Percentiles rank a stretch among this genome's conserved stretches.
Conservation (phyloP, 2,888 invertebrate genomes). For the Cosmopolites sordidus region DNA sequence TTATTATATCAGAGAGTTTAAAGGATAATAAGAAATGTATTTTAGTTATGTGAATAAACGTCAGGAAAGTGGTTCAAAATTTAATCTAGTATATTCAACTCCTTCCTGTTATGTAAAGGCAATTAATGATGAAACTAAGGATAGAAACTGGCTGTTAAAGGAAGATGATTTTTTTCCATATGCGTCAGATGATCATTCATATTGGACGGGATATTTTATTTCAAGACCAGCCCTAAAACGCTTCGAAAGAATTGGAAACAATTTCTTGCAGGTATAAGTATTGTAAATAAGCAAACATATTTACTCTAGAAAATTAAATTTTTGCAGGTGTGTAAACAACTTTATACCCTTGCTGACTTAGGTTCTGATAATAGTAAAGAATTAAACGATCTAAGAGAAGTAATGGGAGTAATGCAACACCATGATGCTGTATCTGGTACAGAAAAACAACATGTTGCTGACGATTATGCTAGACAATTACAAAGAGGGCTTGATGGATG, state of each 20-base stretch:
- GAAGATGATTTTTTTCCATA: slow-evolving; percentile 89
- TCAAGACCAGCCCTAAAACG: slow-evolving; percentile 76
- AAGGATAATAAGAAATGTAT: too few species aligned
- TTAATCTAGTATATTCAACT: slow-evolving; percentile 77
- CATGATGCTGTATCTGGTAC: slow-evolving; percentile 86
- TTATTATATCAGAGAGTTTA: too few species aligned
- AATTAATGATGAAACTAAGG: slow-evolving; percentile 56
- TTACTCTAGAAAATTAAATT: neutral
- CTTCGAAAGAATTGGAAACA: slow-evolving; percentile 69
- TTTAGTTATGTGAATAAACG: slow-evolving; percentile 17
- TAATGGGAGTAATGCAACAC: slow-evolving; percentile 80
- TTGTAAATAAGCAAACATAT: neutral
- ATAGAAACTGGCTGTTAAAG: slow-evolving; percentile 72
- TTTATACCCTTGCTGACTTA: slow-evolving; percentile 53
- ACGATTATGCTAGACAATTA: slow-evolving; percentile 78
- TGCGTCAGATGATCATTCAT: slow-evolving; percentile 75
- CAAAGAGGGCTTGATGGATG: slow-evolving; percentile 61
- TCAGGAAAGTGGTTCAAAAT: slow-evolving; percentile 42
- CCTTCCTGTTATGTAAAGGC: slow-evolving; percentile 79
- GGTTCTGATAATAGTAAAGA: slow-evolving; percentile 57
- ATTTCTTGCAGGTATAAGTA: slow-evolving; percentile 57
- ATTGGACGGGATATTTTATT: slow-evolving; percentile 90
- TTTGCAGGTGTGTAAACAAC: slow-evolving; percentile 57
- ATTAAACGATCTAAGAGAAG: slow-evolving; percentile 45
- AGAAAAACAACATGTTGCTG: slow-evolving; percentile 75